These are phyloP conservation scores for Corydoras sp. DNA, from an alignment of 2,113 vertebrate genomes.

Conservation along the genomic window DNA sequence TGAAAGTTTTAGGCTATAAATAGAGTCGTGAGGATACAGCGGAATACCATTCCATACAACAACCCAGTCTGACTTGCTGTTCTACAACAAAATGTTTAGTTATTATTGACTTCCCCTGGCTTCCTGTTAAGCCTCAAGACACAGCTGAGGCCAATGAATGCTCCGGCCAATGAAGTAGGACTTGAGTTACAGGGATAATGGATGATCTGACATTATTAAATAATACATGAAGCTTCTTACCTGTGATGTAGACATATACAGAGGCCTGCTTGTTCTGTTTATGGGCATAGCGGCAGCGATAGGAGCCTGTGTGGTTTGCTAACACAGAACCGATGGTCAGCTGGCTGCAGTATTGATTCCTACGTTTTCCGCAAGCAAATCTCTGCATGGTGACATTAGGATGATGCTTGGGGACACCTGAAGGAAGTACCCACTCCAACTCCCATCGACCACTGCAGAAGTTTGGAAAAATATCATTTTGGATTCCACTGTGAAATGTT, in stretches of 20 bases:
- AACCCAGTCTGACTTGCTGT: constrained; percentile 61
- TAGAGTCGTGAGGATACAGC: constrained; percentile 47
- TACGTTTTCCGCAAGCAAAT: constrained; percentile 70
- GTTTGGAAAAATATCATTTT: background rate
- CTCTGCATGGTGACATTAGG: constrained; percentile 65
- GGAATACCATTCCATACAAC: constrained; percentile 53
- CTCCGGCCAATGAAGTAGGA: constrained; percentile 4
- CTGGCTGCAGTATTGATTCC: constrained; percentile 75
- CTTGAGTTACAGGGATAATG: background rate
- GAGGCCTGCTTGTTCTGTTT: constrained; percentile 61
- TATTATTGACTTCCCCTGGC: constrained; percentile 58
- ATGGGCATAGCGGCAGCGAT: constrained; percentile 75
- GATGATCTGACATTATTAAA: background rate
- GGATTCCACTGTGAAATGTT: no score
- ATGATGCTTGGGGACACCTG: constrained; percentile 62
- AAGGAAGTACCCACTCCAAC: constrained; percentile 80
- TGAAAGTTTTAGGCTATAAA: constrained; percentile 63
- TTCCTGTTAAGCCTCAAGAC: constrained; percentile 62
- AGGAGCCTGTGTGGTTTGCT: constrained; percentile 79
- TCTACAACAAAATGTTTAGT: constrained; percentile 62
- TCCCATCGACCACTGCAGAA: constrained; percentile 75
- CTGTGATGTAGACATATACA: constrained; percentile 86
- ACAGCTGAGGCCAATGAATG: constrained; percentile 34
- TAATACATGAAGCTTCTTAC: constrained; percentile 69
- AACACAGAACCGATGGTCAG: constrained; percentile 69